Base-by-base conservation (phyloP, 64 coral and sea anemone species). In the Actinia tenebrosa region DNA sequence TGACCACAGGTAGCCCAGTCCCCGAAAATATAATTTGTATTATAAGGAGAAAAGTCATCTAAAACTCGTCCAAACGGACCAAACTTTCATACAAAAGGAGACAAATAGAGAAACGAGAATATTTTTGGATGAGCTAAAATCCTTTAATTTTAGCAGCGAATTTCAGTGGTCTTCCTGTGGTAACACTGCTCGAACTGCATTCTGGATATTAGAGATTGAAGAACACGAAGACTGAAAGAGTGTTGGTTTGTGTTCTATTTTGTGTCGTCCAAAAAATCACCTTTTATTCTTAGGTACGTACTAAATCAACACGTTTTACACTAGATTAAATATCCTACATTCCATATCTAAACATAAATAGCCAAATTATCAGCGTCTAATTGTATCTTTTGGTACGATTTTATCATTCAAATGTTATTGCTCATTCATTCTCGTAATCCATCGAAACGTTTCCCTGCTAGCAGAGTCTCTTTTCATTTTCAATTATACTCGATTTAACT, bases 171-270 rank as follows among this genome's bases (percentile, higher is more conserved):
- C 63, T 66, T 9, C 63, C 63, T 22, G 63, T 66, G 63, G 63
- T n/a, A 37, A 23, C n/a, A 66, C 23, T 2, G 11, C 23, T 75
- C 26, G 27, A 27, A 75, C 23, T 75, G 69, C 69, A 75, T 75
- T 75, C 26, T 75, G 69, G 69, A 75, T 42, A 25, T 15, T 13
- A 3, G 6, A n/a, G 26, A n/a, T 7, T 75, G 69, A 69, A 69
- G 64, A 69, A 69, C 4, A 66, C 22, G 10, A 72, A 27, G 30
- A 20, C 6, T 7, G 3, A 20, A 66, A 23, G 6, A 66, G 22
- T n/a, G 69, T 66, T 66, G 63, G 23, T 75, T 75, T 75, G 69
- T 75, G 69, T 42, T 75, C 69, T 75, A 75, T 30, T 30, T 75
- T 15, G 19, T 75, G 6, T 25, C 26, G 25, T 75, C 69, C 26